Conservation (phyloP, 2,888 invertebrate species). For the Lomographa bimaculata region DNA sequence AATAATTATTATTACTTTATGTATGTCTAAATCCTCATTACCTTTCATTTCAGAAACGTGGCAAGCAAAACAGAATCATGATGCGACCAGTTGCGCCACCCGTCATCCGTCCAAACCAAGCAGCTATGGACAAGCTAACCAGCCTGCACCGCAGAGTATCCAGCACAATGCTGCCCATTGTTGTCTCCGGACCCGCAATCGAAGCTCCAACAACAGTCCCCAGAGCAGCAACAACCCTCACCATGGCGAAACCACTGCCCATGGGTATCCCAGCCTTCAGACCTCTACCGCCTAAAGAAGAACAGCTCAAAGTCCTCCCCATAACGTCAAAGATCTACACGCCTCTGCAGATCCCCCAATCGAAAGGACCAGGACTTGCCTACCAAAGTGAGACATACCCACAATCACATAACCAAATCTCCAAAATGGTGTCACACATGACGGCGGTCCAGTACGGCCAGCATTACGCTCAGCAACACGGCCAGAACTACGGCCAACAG, state of each 20-base stretch:
- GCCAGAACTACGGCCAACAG: slow-evolving; percentile 50
- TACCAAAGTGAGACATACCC: slow-evolving; percentile 76
- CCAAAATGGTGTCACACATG: slow-evolving; percentile 77
- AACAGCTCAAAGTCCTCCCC: slow-evolving; percentile 81
- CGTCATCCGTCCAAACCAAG: slow-evolving; percentile 57
- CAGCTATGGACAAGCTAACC: slow-evolving; percentile 67
- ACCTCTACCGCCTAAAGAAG: slow-evolving; percentile 87
- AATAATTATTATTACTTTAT: too few relatives aligned
- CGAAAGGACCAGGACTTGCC: slow-evolving; percentile 63
- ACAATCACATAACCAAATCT: slow-evolving; percentile 67
- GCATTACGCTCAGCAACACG: slow-evolving; percentile 20
- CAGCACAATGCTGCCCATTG: slow-evolving; percentile 67
- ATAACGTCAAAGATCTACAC: slow-evolving; percentile 58
- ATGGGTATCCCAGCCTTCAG: slow-evolving; percentile 90
- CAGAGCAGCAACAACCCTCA: slow-evolving; percentile 47
- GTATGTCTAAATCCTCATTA: slow-evolving; percentile 3
- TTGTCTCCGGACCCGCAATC: slow-evolving; percentile 57
- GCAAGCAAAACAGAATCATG: slow-evolving; percentile 77
- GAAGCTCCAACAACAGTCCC: slow-evolving; percentile 46
- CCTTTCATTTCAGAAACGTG: slow-evolving; percentile 70
- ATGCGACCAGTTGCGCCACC: slow-evolving; percentile 68
- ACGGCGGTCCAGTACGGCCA: slow-evolving; percentile 64
- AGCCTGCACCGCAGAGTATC: slow-evolving; percentile 58
- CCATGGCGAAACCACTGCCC: slow-evolving; percentile 81
- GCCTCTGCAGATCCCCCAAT: slow-evolving; percentile 63